Evolutionary conservation across 2,888 invertebrate genomes (phyloP), one percentile per base, ranked within the genome.

Genomic region (Petrophora chlorosata): DNA sequence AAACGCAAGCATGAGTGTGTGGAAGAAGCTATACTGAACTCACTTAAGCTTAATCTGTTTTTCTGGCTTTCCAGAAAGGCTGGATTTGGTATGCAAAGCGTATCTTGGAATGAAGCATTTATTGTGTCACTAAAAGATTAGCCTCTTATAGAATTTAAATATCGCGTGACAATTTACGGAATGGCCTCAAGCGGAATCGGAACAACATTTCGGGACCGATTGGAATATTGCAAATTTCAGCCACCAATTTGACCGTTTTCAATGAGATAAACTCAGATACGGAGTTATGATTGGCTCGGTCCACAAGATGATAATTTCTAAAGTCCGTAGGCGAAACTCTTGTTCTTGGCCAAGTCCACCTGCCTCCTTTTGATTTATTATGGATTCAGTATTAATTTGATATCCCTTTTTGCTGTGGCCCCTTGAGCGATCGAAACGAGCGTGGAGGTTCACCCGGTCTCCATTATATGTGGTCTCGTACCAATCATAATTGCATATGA

Each of bases 311-410:
- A 87, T 89, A 82, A 88, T 88, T 85, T 85, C 82, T 77, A 77
- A 85, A 85, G 81, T 80, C 89, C 89, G 78, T 79, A 87, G 90
- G 90, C 89, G 61, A 85, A 81, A 82, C 73, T 80, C 77, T 79
- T 76, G 74, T 76, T 80, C 79, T 78, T 75, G 79, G 81, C 78
- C 73, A 67, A 75, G 77, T 86, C 85, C 90, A 89, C 90, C 90
- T 90, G 90, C 89, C 85, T 73, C 59, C 66, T 68, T 82, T 84
- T 89, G 90, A 90, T 90, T 90, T 90, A 90, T 90, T 88, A 89
- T 87, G 88, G 83, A 90, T 89, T 89, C 89, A 87, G 82, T 85
- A 90, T 88, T 90, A 90, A 90, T 90, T 89, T 89, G 89, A 89
- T 90, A 89, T 89, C 82, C 90, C 88, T 87, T 88, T 86, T 86